Evolutionary conservation across 23 tunicate genomes (phyloP).

Genomic region (Clavelina lepadiformis): DNA sequence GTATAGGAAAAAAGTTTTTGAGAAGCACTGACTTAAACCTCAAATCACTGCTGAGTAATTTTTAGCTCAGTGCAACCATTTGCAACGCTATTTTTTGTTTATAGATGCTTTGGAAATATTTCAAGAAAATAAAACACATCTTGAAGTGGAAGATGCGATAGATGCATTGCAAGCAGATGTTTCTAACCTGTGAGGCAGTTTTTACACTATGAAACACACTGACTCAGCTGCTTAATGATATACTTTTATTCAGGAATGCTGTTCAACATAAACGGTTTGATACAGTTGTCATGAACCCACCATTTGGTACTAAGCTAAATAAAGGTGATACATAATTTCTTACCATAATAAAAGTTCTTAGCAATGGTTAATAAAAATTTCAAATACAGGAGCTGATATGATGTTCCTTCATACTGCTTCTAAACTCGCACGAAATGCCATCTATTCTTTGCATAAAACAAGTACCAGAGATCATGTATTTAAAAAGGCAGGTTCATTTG

Average conservation of each 20-base stretch:
- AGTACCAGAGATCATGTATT: conserved; percentile 58
- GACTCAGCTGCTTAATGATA: no score
- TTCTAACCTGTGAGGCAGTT: not conserved
- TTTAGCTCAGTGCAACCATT: no score
- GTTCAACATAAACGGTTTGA: conserved; percentile 58
- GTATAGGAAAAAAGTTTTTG: no score
- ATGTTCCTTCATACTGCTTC: conserved; percentile 55
- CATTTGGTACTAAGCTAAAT: conserved; percentile 77
- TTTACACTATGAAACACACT: no score
- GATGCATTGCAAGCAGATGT: conserved; percentile 52
- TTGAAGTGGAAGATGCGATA: conserved; percentile 16
- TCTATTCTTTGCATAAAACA: conserved; percentile 83
- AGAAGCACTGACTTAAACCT: no score
- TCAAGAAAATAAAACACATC: conserved; percentile 29
- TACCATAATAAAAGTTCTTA: no score
- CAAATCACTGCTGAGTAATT: no score
- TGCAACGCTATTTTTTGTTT: not conserved
- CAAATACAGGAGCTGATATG: conserved; percentile 54
- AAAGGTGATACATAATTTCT: no score
- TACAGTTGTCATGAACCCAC: conserved; percentile 77
- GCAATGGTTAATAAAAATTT: no score
- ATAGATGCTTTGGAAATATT: conserved; percentile 67
- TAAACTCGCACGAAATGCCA: conserved; percentile 34
- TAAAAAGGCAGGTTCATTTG: conserved; percentile 53
- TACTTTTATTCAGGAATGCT: no score